Conservation (phyloP, 2,113 vertebrate species). For the Catharus bicknelli region DNA sequence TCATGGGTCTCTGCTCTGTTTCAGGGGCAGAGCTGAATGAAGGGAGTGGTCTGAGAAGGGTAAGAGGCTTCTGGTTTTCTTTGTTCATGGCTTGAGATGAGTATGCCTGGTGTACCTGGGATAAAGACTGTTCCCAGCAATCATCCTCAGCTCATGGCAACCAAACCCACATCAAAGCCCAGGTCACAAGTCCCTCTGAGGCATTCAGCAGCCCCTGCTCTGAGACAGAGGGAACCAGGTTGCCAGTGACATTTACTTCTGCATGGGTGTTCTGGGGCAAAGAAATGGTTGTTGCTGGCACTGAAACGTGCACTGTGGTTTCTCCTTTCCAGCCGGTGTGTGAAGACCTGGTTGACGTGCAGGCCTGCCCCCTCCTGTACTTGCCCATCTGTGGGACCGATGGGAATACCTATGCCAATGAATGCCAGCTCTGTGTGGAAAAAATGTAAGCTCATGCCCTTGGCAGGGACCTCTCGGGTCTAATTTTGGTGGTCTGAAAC, state of each 20-base stretch:
- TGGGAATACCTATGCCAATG: constrained; percentile 80
- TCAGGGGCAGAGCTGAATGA: not conserved
- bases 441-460: constrained; percentile 15
- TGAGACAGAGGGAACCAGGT: not conserved
- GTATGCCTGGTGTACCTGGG: not conserved
- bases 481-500: not conserved
- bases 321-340: constrained; percentile 13
- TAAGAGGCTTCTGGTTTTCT: not conserved
- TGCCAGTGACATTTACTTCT: not conserved
- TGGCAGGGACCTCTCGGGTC: not conserved
- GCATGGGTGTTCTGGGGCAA: not conserved
- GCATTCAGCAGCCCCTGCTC: not conserved
- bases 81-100: not conserved
- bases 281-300: not conserved
- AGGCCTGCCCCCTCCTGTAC: constrained; percentile 75
- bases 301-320: not conserved
- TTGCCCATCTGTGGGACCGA: constrained; percentile 81
- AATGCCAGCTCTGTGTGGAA: constrained; percentile 77
- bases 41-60: not conserved
- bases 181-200: not conserved
- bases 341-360: not conserved
- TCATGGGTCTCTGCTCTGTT: not conserved
- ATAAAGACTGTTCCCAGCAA: not conserved
- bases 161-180: not conserved
- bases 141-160: not conserved